A percentile compares a stretch with the other conserved stretches of the same genome.
These are phyloP conservation scores for Lochmaea capreae DNA, from an alignment of 2,888 invertebrate genomes.

Conservation along the genomic window DNA sequence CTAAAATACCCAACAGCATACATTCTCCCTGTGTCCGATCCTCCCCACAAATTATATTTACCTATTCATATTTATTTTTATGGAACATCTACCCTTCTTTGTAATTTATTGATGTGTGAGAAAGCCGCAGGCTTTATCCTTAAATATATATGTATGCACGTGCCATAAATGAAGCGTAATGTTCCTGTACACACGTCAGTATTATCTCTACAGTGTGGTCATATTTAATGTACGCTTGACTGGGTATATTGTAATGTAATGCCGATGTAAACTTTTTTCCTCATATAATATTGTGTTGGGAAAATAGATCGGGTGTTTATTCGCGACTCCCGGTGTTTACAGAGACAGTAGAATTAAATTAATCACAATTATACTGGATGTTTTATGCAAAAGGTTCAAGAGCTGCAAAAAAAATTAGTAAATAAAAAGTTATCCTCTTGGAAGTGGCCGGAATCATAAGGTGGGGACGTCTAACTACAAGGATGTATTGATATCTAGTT, in stretches of 20 bases:
- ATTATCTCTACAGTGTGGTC: conserved; percentile 48
- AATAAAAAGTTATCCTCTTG: too few species aligned
- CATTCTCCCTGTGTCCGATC: conserved; percentile 16
- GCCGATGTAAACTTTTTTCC: background rate
- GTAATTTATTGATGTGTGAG: conserved; percentile 50
- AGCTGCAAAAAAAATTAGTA: too few species aligned
- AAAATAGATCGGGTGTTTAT: background rate
- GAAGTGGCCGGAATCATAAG: too few species aligned
- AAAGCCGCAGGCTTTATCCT: conserved; percentile 44
- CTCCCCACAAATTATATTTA: conserved; percentile 50
- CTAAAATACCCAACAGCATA: conserved; percentile 28
- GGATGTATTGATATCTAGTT: too few species aligned
- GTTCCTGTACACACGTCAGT: conserved; percentile 44
- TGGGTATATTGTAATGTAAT: conserved; percentile 41
- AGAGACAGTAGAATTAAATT: background rate
- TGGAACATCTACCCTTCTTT: conserved; percentile 47
- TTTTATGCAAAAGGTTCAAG: background rate
- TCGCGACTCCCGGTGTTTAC: background rate
- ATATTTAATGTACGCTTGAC: conserved; percentile 45
- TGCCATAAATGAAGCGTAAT: conserved; percentile 47
- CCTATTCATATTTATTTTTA: conserved; percentile 52
- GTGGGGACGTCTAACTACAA: too few species aligned
- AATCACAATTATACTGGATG: background rate
- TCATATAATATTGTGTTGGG: background rate
- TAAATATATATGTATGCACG: conserved; percentile 46